Percentiles rank a stretch among this genome's conserved stretches.
These are phyloP conservation scores for Philereme transversata DNA, from an alignment of 2,888 invertebrate species.

Conservation along the genomic window DNA sequence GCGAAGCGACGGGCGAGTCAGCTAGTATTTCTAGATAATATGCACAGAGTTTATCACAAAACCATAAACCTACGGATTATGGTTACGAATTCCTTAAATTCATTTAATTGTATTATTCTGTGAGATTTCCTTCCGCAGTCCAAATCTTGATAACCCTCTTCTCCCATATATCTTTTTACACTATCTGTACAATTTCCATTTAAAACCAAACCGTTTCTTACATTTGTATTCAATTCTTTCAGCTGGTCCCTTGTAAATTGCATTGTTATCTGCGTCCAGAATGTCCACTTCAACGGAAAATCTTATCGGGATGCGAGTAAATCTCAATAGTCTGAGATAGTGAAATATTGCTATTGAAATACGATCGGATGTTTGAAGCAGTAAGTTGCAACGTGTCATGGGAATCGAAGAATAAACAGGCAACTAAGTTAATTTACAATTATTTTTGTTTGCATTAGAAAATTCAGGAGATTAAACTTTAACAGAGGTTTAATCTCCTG, in stretches of 20 bases:
- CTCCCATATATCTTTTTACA: slow-evolving; percentile 13
- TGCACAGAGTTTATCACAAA: too few species aligned
- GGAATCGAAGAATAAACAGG: too few species aligned
- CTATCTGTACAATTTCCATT: slow-evolving; percentile 28
- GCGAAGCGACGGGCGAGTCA: too few species aligned
- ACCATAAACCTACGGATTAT: too few species aligned
- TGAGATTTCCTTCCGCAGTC: not conserved
- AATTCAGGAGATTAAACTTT: too few species aligned
- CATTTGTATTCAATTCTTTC: slow-evolving; percentile 35
- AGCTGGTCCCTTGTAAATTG: slow-evolving; percentile 62
- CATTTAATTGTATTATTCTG: not conserved
- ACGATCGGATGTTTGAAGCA: too few species aligned
- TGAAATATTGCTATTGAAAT: slow-evolving; percentile 61
- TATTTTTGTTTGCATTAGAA: too few species aligned
- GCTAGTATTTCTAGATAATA: too few species aligned
- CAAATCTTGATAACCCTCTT: slow-evolving; percentile 22
- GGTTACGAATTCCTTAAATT: not conserved
- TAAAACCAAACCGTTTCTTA: slow-evolving; percentile 27
- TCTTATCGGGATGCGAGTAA: slow-evolving; percentile 65
- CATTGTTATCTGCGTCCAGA: slow-evolving; percentile 62
- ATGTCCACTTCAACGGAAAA: slow-evolving; percentile 50
- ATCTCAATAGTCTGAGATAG: slow-evolving; percentile 54
- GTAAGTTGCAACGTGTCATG: too few species aligned
- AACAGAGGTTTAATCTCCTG: too few species aligned
- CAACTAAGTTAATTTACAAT: too few species aligned